Evolutionary conservation across 2,888 invertebrate species (phyloP), one percentile per base, ranked within the genome.

Genomic region (Drosophila pullipes): DNA sequence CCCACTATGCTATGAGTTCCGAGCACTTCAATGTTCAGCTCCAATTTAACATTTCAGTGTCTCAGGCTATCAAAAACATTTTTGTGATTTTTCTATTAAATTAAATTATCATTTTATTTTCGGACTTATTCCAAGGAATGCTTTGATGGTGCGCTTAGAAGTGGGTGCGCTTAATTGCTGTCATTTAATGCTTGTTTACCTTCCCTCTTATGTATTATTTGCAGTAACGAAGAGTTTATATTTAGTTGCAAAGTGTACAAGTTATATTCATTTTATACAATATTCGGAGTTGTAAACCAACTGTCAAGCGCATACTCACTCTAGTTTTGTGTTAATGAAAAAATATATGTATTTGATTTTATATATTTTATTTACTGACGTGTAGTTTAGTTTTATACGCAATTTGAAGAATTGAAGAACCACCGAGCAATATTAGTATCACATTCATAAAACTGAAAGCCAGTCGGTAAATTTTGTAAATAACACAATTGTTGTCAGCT

Each of bases 1-100:
- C 18, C 63, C 30, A 44, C 41, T 22, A 30, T n/a, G 30, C n/a
- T 30, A 13, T 18, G 3, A 16, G 39, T 22, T 55, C 31, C 13
- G 30, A 53, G 54, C 50, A 52, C 62, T 44, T 35, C 44, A 13
- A 25, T 44, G 30, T 58, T 55, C 33, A 50, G 39, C 49, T 55
- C 69, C 73, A 85, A 52, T 61, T 69, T 54, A 37, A 30, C 60
- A 61, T 65, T 74, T 69, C 49, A 65, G 67, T 71, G 62, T 68
- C 50, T 55, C 55, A 58, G 66, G n/a, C 31, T 58, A 58, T 68
- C 61, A 59, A 73, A 68, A 25, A 47, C 54, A 65, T 64, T 70
- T 66, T 47, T 28, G 13, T 33, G 50, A 52, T 37, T 63, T 69
- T 72, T 64, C 62, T 72, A 72, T 76, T 79, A 54, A 75, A 79